phyloP scores from a whole-genome alignment of 1,140 invertebrate genomes.

The Megalopta genalis region DNA sequence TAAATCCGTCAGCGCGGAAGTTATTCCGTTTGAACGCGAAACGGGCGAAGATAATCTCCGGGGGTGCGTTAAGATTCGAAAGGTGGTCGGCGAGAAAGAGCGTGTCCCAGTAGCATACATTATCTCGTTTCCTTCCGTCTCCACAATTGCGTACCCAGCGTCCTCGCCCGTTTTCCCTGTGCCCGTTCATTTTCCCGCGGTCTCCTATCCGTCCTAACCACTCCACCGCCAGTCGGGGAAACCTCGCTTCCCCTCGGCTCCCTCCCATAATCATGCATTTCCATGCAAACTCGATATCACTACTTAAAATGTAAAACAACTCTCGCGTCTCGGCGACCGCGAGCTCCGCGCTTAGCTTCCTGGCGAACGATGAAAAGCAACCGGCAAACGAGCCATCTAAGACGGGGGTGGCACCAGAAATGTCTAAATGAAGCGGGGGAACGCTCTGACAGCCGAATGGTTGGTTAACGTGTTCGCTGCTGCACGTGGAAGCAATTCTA shows the following conservation, averaged over 20 bases:
- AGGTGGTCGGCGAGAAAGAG: slow-evolving; percentile 31
- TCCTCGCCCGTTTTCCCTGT: slow-evolving; percentile 9
- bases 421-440: slow-evolving; percentile 35
- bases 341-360: slow-evolving; percentile 1
- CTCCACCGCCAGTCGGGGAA: slow-evolving; percentile 31
- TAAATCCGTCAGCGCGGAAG: slow-evolving; percentile 40
- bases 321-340: slow-evolving; percentile 37
- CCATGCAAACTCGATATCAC: slow-evolving; percentile 79
- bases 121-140: slow-evolving; percentile 58
- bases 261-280: slow-evolving; percentile 77
- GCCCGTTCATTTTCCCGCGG: slow-evolving; percentile 1
- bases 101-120: slow-evolving; percentile 71
- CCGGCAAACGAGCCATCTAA: slow-evolving; percentile 15
- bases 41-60: slow-evolving; percentile 39
- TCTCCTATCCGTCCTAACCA: slow-evolving; percentile 13
- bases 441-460: not conserved
- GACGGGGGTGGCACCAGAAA: not conserved
- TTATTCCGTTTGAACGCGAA: slow-evolving; percentile 24
- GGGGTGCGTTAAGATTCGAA: slow-evolving; percentile 54
- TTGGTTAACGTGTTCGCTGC: slow-evolving; percentile 16
- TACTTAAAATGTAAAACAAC: slow-evolving; percentile 80
- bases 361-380: slow-evolving; percentile 34
- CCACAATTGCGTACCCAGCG: slow-evolving; percentile 43
- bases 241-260: slow-evolving; percentile 44
- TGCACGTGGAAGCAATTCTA: too few relatives aligned